Evolutionary conservation across 2,797 vertebrate species (phyloP), one percentile per base, ranked within the genome.

Genomic region (Gymnothorax javanicus): DNA sequence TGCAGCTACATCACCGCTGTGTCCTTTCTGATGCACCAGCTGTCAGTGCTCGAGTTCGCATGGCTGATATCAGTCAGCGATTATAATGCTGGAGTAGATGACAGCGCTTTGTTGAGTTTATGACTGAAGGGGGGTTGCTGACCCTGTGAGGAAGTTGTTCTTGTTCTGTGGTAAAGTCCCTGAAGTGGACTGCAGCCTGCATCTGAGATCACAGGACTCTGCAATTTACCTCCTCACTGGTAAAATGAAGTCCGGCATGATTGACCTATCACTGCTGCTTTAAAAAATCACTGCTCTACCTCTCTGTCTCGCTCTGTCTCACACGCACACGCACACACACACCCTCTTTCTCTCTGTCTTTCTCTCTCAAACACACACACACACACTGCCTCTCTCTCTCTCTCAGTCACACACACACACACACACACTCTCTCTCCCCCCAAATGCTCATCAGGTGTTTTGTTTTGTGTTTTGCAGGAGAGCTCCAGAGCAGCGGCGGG

Each of bases 401-500:
- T 73, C 7, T 20, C 20, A 79, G 86, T 82, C 85, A 89, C 86
- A 3, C 57, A 12, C 60, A 0, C 60, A 17, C 60, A 17, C 60
- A 4, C 60, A 17, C 60, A 17, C 60, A 4, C 60, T 17, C 17
- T 83, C 86, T 82, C 85, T 89, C 84, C 7, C 52, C 7, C 60
- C 62, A 67, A 4, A 13, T 25, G 15, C 62, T 84, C 0, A 60
- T 57, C 27, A 0, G 15, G 87, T 59, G 56, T 71, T 86, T 88
- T 92, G 91, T 77, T 89, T 57, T 95, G 92, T 90, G 84, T 91
- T 91, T 90, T 87, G 25, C 91, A 99, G 98, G 98, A 99, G 0
- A 95, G 96, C 12, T 94, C 96, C 33, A 97, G 96, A 93, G 93
- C 96, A 85, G 93, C 96, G 84, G 94, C 95, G 90, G 94, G 95